Evolutionary conservation across 2,888 invertebrate species (phyloP).

Genomic region (Sepiola atlantica): DNA sequence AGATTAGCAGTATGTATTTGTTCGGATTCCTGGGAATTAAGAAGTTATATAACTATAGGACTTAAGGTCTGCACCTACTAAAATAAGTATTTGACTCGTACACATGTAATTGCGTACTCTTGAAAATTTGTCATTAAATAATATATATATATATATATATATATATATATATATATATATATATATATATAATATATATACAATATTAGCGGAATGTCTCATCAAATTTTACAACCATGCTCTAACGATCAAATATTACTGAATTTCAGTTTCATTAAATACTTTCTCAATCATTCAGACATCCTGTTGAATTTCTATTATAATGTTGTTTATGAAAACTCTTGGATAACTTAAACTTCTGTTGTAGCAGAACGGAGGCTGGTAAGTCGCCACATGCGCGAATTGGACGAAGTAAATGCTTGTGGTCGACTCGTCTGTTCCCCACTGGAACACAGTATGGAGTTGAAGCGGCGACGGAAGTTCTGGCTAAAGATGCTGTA

Average conservation of each 20-base stretch:
- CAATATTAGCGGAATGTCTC: background rate
- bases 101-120: conserved; percentile 32
- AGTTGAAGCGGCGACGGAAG: conserved; percentile 68
- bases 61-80: no score
- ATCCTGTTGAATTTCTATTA: background rate
- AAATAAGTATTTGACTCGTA: background rate
- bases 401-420: conserved; percentile 51
- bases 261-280: no score
- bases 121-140: background rate
- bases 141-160: background rate
- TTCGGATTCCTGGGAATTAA: no score
- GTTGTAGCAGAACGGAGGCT: conserved; percentile 57
- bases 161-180: background rate
- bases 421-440: conserved; percentile 50
- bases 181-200: conserved; percentile 33
- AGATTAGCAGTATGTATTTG: no score
- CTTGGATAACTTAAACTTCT: conserved; percentile 50
- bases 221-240: no score
- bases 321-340: background rate
- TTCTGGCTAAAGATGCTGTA: conserved; percentile 75
- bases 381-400: conserved; percentile 61
- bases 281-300: background rate
- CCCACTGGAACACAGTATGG: conserved; percentile 62
- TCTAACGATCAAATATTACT: no score
- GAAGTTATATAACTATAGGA: no score